These are phyloP conservation scores for Aurelia sp. DNA, from an alignment of 30 jellyfish, hydroid and myxozoan species.

Conservation along the genomic window DNA sequence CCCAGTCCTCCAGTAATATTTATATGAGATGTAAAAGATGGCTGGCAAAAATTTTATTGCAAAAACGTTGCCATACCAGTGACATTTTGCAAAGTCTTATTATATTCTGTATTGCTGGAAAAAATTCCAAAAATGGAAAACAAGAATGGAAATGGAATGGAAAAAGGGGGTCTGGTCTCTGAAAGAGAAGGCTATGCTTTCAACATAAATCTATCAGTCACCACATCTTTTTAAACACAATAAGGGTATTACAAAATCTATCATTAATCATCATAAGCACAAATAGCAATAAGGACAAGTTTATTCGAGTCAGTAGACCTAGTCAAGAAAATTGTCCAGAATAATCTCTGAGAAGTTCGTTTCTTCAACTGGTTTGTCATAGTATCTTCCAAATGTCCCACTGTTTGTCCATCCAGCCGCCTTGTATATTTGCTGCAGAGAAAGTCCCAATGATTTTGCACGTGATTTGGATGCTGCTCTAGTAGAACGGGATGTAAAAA, in stretches of 20 bases:
- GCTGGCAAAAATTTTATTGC: not conserved
- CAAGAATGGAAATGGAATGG: no score
- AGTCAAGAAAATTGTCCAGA: not conserved
- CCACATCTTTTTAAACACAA: no score
- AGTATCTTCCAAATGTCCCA: conserved; percentile 1
- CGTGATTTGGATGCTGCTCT: conserved; percentile 1
- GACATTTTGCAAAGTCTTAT: no score
- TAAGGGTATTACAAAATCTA: not conserved
- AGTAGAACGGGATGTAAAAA: not conserved
- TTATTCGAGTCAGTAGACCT: not conserved
- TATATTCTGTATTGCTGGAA: no score
- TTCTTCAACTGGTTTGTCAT: conserved; percentile 1
- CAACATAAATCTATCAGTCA: not conserved
- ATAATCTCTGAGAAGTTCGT: not conserved
- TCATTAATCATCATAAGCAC: not conserved
- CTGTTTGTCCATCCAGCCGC: conserved; percentile 33
- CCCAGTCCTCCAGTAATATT: conserved; percentile 12
- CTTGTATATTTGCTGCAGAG: not conserved
- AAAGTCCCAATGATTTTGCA: not conserved
- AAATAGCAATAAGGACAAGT: not conserved
- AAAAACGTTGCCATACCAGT: not conserved
- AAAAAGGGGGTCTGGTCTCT: no score
- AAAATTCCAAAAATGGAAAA: no score
- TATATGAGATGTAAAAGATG: conserved; percentile 1
- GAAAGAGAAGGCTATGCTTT: not conserved